Evolutionary conservation across 2,797 vertebrate genomes (phyloP).

Genomic region (Falco naumanni): DNA sequence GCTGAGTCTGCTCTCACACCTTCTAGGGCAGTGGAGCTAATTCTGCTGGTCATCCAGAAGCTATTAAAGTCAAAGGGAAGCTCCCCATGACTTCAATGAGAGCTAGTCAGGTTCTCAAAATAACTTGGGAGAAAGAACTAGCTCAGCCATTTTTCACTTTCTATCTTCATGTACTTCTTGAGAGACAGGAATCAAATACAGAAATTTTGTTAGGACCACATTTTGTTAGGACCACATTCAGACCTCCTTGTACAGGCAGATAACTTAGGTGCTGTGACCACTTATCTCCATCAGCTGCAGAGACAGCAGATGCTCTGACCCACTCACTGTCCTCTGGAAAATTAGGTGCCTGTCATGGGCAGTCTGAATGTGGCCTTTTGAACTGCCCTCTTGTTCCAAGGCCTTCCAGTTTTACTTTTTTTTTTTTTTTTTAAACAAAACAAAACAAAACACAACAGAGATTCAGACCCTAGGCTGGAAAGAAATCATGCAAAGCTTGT

Average conservation of each 20-base stretch:
- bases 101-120: neutral
- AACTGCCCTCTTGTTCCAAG: slow-evolving; percentile 41
- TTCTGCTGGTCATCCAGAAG: neutral
- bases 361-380: neutral
- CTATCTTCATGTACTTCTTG: slow-evolving; percentile 33
- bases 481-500: slow-evolving; percentile 64
- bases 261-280: neutral
- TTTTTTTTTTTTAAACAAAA: neutral
- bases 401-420: slow-evolving; percentile 45
- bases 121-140: neutral
- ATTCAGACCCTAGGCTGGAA: slow-evolving; percentile 47
- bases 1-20: neutral
- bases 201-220: neutral
- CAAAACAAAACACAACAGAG: neutral
- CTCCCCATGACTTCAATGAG: neutral
- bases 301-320: neutral
- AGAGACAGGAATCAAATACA: slow-evolving; percentile 44
- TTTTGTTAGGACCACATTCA: neutral
- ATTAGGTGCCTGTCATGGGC: neutral
- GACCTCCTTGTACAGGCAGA: slow-evolving; percentile 16
- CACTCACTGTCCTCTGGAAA: neutral
- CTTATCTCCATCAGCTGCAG: neutral
- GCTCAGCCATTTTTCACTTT: neutral
- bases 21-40: neutral
- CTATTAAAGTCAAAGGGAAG: neutral